Conservation (phyloP, 2,888 invertebrate genomes). For the Synanthedon myopaeformis region DNA sequence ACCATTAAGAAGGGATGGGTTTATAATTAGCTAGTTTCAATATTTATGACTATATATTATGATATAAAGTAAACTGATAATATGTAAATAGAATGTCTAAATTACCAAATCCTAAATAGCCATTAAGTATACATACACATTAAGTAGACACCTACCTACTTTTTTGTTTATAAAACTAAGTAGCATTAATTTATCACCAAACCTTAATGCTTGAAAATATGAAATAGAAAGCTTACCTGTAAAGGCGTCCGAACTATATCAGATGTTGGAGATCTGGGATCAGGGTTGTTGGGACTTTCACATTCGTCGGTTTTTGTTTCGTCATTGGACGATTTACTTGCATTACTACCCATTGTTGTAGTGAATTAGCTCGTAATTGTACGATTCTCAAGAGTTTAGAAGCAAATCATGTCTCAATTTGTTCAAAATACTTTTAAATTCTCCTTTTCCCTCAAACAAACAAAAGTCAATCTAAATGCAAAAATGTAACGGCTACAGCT, state of each 20-base stretch:
- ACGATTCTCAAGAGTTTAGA: slow-evolving; percentile 4
- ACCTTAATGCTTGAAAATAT: too few relatives aligned
- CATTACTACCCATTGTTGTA: slow-evolving; percentile 50
- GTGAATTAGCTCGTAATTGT: slow-evolving; percentile 3
- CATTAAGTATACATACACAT: too few relatives aligned
- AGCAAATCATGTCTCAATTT: slow-evolving; percentile 1
- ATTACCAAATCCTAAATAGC: too few relatives aligned
- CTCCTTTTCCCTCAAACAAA: too few relatives aligned
- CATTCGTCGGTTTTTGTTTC: slow-evolving; percentile 32
- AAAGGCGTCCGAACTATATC: slow-evolving; percentile 71
- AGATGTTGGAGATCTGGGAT: slow-evolving; percentile 73
- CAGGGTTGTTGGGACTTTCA: slow-evolving; percentile 56
- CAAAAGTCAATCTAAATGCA: slow-evolving; percentile 15
- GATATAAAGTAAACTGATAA: too few relatives aligned
- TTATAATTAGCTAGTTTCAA: too few relatives aligned
- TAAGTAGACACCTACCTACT: too few relatives aligned
- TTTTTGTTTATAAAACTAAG: too few relatives aligned
- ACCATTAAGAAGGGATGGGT: too few relatives aligned
- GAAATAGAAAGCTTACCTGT: slow-evolving; percentile 44
- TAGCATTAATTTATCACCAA: too few relatives aligned
- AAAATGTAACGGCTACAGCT: slow-evolving; percentile 47
- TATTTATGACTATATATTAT: too few relatives aligned
- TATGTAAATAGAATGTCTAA: too few relatives aligned
- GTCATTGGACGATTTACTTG: slow-evolving; percentile 37
- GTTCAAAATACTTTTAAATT: not conserved